phyloP scores from a whole-genome alignment of 2,113 vertebrate species.

The Saccopteryx bilineata region DNA sequence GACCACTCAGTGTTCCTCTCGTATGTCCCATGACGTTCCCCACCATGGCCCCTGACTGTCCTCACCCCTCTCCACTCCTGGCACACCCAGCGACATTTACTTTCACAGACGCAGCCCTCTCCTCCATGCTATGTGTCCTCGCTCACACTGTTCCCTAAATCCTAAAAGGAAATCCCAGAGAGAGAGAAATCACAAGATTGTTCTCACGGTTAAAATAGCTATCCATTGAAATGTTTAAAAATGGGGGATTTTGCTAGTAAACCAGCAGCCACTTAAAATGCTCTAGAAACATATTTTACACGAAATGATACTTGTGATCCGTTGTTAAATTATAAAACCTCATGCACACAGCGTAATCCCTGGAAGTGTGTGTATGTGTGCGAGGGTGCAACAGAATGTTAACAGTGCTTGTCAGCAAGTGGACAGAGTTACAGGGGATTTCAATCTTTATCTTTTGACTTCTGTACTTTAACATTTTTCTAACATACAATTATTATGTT shows the following conservation, averaged over 20 bases:
- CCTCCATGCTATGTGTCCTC: neutral
- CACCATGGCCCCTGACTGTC: neutral
- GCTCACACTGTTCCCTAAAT: neutral
- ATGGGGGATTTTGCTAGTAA: neutral
- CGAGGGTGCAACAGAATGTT: neutral
- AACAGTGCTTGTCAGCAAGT: neutral
- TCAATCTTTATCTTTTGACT: neutral
- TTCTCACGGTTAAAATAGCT: neutral
- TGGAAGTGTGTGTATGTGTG: neutral
- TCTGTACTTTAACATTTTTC: neutral
- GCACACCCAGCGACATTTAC: neutral
- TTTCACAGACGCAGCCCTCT: neutral
- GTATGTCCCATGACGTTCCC: neutral
- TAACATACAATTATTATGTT: neutral
- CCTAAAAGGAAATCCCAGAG: neutral
- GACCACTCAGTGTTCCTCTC: neutral
- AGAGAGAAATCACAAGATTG: neutral
- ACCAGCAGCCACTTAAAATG: slow-evolving; percentile 17
- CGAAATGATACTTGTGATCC: neutral
- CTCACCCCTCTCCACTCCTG: neutral
- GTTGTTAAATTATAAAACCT: slow-evolving; percentile 26
- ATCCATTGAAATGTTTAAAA: neutral
- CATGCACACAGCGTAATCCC: neutral
- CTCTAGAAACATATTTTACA: neutral
- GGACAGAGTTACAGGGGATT: neutral